These are phyloP conservation scores for Watsonalla binaria DNA, from an alignment of 2,888 invertebrate species.

Conservation along the genomic window DNA sequence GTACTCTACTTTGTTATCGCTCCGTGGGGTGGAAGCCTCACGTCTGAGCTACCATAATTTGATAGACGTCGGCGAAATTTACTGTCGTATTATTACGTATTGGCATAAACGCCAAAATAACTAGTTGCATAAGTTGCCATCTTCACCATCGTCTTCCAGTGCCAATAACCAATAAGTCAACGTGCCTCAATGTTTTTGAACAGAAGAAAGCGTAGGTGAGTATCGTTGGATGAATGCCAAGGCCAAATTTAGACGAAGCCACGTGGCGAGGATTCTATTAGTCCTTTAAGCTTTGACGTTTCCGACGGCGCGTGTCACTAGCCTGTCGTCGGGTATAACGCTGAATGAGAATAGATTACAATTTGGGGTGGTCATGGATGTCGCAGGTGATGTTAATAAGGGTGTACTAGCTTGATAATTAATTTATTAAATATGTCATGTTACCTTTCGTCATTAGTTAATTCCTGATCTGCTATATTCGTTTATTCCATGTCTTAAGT, in stretches of 20 bases:
- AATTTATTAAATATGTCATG: background rate
- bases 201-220: background rate
- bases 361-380: background rate
- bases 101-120: no score
- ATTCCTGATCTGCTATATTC: background rate
- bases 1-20: no score
- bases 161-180: slow-evolving; percentile 1
- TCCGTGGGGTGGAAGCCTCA: no score
- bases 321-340: background rate
- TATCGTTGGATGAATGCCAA: background rate
- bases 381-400: background rate
- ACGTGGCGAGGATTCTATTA: slow-evolving; percentile 23
- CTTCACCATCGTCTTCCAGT: background rate
- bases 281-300: slow-evolving; percentile 25
- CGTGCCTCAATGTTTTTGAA: background rate
- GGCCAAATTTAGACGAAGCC: slow-evolving; percentile 8
- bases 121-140: no score
- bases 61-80: no score
- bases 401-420: background rate
- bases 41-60: no score
- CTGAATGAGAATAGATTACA: background rate
- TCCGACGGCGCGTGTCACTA: slow-evolving; percentile 1
- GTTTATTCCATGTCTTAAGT: no score
- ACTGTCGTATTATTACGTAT: no score
- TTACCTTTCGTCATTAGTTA: background rate